A percentile compares a stretch with the other conserved stretches of the same genome.
These are phyloP conservation scores for Pipistrellus pipistrellus DNA, from an alignment of 2,797 vertebrate genomes.

Conservation along the genomic window DNA sequence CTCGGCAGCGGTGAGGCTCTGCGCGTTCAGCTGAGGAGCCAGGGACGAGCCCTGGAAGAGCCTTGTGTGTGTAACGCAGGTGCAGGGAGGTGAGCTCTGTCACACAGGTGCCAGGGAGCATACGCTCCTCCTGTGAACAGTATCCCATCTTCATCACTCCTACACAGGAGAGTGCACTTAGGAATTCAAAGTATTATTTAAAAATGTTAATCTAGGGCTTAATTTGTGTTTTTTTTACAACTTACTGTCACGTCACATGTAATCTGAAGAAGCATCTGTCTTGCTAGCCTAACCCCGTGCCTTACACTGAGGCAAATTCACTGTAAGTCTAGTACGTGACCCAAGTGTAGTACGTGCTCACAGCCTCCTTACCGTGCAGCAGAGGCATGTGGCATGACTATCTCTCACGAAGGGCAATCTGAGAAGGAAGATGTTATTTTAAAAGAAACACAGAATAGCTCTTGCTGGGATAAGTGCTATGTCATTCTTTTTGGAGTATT, in stretches of 20 bases:
- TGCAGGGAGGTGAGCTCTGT: neutral
- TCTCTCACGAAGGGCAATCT: neutral
- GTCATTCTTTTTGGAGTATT: neutral
- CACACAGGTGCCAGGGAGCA: neutral
- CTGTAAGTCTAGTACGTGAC: too few species aligned
- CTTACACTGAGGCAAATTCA: neutral
- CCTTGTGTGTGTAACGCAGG: neutral
- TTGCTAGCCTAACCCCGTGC: neutral
- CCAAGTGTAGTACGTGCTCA: neutral
- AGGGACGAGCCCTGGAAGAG: neutral
- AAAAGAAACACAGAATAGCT: neutral
- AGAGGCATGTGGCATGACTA: neutral
- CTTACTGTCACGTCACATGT: neutral
- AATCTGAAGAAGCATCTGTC: constrained; percentile 18
- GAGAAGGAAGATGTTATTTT: constrained; percentile 26
- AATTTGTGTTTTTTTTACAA: neutral
- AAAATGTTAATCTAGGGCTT: neutral
- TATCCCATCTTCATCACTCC: neutral
- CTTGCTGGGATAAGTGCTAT: neutral
- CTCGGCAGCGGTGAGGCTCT: neutral
- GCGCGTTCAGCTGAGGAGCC: neutral
- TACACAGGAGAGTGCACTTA: neutral
- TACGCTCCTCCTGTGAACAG: neutral
- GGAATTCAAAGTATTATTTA: constrained; percentile 14
- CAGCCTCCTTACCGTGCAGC: neutral